Base-by-base conservation (phyloP, 1,140 invertebrate species). In the Bombus difficillimus region DNA sequence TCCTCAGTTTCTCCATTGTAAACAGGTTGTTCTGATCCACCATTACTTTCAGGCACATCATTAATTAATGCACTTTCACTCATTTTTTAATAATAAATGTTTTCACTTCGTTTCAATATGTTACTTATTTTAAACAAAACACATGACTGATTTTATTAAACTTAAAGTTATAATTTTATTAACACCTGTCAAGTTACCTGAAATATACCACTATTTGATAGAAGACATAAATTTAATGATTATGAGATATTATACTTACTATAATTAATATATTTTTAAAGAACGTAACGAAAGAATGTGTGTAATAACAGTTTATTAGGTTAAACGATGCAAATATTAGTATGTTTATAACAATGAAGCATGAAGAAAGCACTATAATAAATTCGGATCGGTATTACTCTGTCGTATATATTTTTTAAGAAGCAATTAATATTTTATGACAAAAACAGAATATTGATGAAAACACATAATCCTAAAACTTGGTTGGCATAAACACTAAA, bases 1-100 rank as follows among this genome's bases (percentile, higher is more conserved):
- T 94, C 92, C 37, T 92, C 92, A 10, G 79, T 66, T 73, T 91
- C 91, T 12, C 93, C 93, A 66, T 94, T 94, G 43, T 93, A 91
- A 79, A 86, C 62, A 9, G 89, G 43, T 73, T 92, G 90, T 34
- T 91, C 91, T n/a, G 86, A 28, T 37, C 75, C 87, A 73, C 86
- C 91, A 13, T 92, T 93, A 37, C 86, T 92, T 77, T 93, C 90
- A 41, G 87, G 62, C 34, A 87, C 71, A 75, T 92, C 91, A 84
- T 88, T 92, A 18, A 76, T 43, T 41, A 88, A 64, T 39, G 37
- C 32, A 53, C 22, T 90, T 81, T 92, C 92, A 59, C 85, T 93
- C 92, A 93, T 93, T 82, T 53, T 80, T 80, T 32, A n/a, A 15
- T 13, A 9, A 81, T 75, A 53, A 18, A 22, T 8, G 9, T 25